Evolutionary conservation across 2,113 vertebrate species (phyloP).

Genomic region (Struthidea cinerea): DNA sequence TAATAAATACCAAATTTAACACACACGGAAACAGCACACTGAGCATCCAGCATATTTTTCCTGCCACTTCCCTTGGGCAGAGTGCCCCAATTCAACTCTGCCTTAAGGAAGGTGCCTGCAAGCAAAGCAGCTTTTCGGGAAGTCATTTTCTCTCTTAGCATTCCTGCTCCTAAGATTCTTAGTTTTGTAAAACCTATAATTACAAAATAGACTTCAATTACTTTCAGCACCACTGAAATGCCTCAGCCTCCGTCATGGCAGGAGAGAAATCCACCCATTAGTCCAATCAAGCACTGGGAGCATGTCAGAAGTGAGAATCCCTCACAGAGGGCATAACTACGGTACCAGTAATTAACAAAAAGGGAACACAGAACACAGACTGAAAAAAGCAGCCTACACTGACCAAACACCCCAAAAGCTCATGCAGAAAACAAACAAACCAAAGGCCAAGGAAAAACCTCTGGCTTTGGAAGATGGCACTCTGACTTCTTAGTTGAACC

Average conservation of each 20-base stretch:
- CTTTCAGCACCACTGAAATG: neutral
- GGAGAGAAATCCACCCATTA: neutral
- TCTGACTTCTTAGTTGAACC: neutral
- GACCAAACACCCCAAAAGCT: neutral
- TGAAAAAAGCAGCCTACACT: neutral
- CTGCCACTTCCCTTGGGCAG: neutral
- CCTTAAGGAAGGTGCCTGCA: neutral
- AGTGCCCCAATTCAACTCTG: neutral
- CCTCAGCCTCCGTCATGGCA: neutral
- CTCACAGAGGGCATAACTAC: neutral
- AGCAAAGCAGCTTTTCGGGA: neutral
- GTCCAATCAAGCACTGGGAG: neutral
- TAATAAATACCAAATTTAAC: neutral
- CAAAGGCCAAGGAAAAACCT: neutral
- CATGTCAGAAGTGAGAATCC: neutral
- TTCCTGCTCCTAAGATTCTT: neutral
- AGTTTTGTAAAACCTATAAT: neutral
- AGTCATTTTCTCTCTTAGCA: neutral
- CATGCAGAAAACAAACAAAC: neutral
- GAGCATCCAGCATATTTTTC: neutral
- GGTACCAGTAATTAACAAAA: neutral
- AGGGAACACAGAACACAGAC: neutral
- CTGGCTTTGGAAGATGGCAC: neutral
- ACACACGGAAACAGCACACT: neutral
- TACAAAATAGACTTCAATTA: neutral